These are phyloP conservation scores for Drosophila dives DNA, from an alignment of 2,888 invertebrate genomes.

Conservation along the genomic window DNA sequence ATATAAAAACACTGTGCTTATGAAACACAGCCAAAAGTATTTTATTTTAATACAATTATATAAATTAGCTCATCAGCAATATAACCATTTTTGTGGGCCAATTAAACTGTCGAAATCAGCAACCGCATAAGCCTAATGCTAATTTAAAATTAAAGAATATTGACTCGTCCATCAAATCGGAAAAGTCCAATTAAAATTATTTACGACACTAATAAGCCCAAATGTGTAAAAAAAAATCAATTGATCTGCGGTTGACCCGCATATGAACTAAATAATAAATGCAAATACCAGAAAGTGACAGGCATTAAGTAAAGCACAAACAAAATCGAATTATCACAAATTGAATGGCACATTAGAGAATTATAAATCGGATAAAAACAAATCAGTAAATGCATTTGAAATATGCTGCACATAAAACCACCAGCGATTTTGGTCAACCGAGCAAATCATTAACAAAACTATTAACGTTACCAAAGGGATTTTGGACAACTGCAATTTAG, in stretches of 20 bases:
- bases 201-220: constrained; percentile 11
- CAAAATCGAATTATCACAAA: constrained; percentile 55
- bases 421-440: constrained; percentile 58
- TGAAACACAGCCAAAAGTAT: not conserved
- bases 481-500: constrained; percentile 9
- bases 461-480: constrained; percentile 47
- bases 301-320: constrained; percentile 41
- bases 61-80: constrained; percentile 11
- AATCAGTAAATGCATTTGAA: constrained; percentile 11
- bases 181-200: constrained; percentile 46
- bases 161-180: constrained; percentile 8
- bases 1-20: not conserved
- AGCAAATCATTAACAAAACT: constrained; percentile 66
- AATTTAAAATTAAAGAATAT: constrained; percentile 35
- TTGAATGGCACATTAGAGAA: constrained; percentile 53
- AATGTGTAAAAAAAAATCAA: constrained; percentile 72
- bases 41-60: not conserved
- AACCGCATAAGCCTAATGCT: constrained; percentile 28
- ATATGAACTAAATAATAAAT: constrained; percentile 33
- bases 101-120: constrained; percentile 35
- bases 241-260: constrained; percentile 64
- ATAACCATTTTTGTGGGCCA: constrained; percentile 23
- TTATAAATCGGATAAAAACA: constrained; percentile 23
- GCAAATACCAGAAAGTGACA: constrained; percentile 44
- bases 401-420: constrained; percentile 25